These are phyloP conservation scores for Folsomia candida DNA, from an alignment of 2,888 invertebrate genomes.

Conservation along the genomic window DNA sequence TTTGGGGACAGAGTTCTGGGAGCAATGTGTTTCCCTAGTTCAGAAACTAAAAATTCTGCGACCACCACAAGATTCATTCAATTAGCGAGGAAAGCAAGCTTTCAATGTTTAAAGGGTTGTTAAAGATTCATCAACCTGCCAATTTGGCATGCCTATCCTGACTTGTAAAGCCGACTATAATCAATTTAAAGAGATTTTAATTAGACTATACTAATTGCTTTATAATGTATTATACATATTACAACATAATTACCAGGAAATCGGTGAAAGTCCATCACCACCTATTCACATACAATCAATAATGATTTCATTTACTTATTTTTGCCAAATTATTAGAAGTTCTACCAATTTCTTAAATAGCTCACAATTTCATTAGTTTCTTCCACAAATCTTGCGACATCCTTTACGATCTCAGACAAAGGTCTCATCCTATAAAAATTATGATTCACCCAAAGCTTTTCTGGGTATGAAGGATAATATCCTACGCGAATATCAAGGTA, in stretches of 20 bases:
- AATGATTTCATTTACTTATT: neutral
- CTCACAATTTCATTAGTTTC: slow-evolving; percentile 60
- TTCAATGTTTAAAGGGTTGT: neutral
- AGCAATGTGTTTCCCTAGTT: slow-evolving; percentile 62
- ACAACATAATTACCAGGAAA: no score
- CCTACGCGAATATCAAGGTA: slow-evolving; percentile 79
- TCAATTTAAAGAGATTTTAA: no score
- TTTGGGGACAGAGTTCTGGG: slow-evolving; percentile 57
- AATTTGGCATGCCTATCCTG: slow-evolving; percentile 61
- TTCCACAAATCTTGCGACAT: slow-evolving; percentile 51
- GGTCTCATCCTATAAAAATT: slow-evolving; percentile 69
- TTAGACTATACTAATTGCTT: no score
- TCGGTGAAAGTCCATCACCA: slow-evolving; percentile 78
- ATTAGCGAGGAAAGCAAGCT: no score
- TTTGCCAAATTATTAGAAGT: neutral
- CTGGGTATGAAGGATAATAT: slow-evolving; percentile 59
- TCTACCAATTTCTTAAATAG: no score
- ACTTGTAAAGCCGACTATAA: slow-evolving; percentile 61
- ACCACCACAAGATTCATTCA: neutral
- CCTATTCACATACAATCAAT: slow-evolving; percentile 44
- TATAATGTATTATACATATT: no score
- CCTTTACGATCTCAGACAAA: slow-evolving; percentile 54
- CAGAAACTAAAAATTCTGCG: slow-evolving; percentile 59
- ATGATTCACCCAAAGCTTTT: slow-evolving; percentile 68
- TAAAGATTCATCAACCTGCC: no score